These are phyloP conservation scores for Acestrorhynchus altus DNA, from an alignment of 2,797 vertebrate species.

Conservation along the genomic window DNA sequence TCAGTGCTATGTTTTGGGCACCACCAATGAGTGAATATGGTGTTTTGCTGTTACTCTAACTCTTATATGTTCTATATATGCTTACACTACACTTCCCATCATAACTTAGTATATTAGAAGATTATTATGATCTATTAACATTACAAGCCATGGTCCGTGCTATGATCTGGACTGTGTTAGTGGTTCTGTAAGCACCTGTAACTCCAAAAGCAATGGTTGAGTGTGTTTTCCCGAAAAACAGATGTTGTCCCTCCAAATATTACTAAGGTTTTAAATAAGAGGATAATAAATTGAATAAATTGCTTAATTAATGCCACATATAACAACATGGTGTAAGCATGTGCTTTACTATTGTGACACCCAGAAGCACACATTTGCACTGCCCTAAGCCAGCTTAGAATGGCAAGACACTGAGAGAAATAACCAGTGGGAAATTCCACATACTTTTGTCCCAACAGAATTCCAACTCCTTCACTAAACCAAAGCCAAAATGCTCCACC, in stretches of 20 bases:
- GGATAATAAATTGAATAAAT: too few species aligned
- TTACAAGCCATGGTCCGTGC: not conserved
- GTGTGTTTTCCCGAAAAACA: not conserved
- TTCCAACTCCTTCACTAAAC: constrained; percentile 53
- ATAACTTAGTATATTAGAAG: not conserved
- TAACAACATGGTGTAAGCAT: constrained; percentile 67
- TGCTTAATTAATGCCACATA: constrained; percentile 56
- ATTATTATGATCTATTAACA: not conserved
- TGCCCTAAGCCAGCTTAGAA: constrained; percentile 59
- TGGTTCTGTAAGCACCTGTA: not conserved
- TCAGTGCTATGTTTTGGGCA: not conserved
- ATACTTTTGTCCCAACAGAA: constrained; percentile 64
- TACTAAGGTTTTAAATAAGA: too few species aligned
- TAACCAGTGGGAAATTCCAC: constrained; percentile 60
- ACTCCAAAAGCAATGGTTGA: not conserved
- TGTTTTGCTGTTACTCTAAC: constrained; percentile 8
- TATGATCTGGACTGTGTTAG: not conserved
- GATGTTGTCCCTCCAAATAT: too few species aligned
- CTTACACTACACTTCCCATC: not conserved
- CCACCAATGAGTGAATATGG: not conserved
- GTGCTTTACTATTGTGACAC: constrained; percentile 71
- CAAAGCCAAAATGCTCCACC: constrained; percentile 47
- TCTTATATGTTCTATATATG: not conserved
- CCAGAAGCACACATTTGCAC: constrained; percentile 63
- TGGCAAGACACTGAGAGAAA: constrained; percentile 61